phyloP scores from a whole-genome alignment of 2,888 invertebrate genomes.

The Yponomeuta evonymella region DNA sequence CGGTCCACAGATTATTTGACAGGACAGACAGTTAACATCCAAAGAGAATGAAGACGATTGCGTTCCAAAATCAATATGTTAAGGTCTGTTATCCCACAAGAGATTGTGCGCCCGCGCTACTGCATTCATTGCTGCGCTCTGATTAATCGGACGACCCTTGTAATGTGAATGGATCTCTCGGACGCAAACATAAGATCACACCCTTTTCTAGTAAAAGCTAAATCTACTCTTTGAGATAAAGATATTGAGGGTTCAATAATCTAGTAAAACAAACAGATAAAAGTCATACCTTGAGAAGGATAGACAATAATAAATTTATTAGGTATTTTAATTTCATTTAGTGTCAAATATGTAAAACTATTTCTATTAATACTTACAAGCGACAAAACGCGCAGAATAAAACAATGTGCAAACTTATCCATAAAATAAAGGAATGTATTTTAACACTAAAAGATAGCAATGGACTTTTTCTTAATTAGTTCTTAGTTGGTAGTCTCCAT shows the following conservation, averaged over 20 bases:
- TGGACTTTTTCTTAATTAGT: slow-evolving; percentile 80
- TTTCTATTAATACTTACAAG: slow-evolving; percentile 37
- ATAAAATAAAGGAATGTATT: slow-evolving; percentile 33
- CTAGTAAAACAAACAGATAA: background rate
- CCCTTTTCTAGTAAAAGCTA: background rate
- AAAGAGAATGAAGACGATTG: background rate
- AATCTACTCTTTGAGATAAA: too few relatives aligned
- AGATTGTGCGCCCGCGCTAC: too few relatives aligned
- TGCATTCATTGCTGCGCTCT: too few relatives aligned
- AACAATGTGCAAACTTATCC: slow-evolving; percentile 39
- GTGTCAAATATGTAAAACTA: slow-evolving; percentile 44
- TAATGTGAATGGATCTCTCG: too few relatives aligned
- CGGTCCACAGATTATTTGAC: too few relatives aligned
- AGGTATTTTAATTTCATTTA: slow-evolving; percentile 37
- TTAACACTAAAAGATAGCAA: slow-evolving; percentile 6
- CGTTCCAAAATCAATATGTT: background rate
- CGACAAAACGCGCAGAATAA: slow-evolving; percentile 45
- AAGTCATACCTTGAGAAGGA: background rate
- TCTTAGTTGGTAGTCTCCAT: slow-evolving; percentile 98
- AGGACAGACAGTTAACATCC: too few relatives aligned
- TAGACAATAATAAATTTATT: background rate
- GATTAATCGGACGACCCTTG: too few relatives aligned
- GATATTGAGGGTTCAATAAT: background rate
- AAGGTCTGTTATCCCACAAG: too few relatives aligned
- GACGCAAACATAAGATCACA: too few relatives aligned